These are phyloP conservation scores for Meteorus colon DNA, from an alignment of 2,888 invertebrate species.

Conservation along the genomic window DNA sequence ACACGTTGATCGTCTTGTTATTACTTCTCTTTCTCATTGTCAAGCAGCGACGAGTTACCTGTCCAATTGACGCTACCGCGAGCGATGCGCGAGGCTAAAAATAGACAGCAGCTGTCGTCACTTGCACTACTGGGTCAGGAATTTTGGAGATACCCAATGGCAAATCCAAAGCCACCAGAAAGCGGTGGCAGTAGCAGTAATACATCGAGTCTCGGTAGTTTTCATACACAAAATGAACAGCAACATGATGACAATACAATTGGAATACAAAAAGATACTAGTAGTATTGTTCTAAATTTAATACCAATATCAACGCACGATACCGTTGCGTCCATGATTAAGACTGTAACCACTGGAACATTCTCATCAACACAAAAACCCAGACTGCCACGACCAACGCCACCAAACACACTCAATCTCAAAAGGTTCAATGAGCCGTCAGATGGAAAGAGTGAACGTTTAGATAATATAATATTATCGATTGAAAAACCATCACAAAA, in stretches of 20 bases:
- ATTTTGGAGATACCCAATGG: slow-evolving; percentile 88
- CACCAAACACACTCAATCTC: slow-evolving; percentile 88
- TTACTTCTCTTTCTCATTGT: slow-evolving; percentile 62
- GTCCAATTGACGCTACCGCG: slow-evolving; percentile 90
- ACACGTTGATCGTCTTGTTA: background rate
- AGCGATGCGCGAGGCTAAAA: slow-evolving; percentile 89
- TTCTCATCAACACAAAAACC: slow-evolving; percentile 76
- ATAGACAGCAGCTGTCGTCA: slow-evolving; percentile 92
- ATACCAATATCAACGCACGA: slow-evolving; percentile 76
- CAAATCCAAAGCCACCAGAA: slow-evolving; percentile 78
- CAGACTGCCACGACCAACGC: slow-evolving; percentile 83
- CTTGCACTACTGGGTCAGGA: slow-evolving; percentile 92
- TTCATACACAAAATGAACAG: slow-evolving; percentile 65
- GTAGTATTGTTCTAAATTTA: slow-evolving; percentile 82
- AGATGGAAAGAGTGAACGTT: slow-evolving; percentile 62
- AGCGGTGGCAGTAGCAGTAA: slow-evolving; percentile 71
- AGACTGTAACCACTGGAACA: slow-evolving; percentile 74
- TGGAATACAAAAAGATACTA: slow-evolving; percentile 15
- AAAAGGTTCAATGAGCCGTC: slow-evolving; percentile 73
- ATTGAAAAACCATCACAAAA: slow-evolving; percentile 67
- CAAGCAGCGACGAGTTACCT: slow-evolving; percentile 89
- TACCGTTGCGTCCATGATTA: slow-evolving; percentile 65
- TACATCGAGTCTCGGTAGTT: slow-evolving; percentile 85
- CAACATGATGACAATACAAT: slow-evolving; percentile 38
- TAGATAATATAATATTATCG: slow-evolving; percentile 60